These are phyloP conservation scores for Drosophila diplacantha DNA, from an alignment of 2,888 invertebrate species.

Conservation along the genomic window DNA sequence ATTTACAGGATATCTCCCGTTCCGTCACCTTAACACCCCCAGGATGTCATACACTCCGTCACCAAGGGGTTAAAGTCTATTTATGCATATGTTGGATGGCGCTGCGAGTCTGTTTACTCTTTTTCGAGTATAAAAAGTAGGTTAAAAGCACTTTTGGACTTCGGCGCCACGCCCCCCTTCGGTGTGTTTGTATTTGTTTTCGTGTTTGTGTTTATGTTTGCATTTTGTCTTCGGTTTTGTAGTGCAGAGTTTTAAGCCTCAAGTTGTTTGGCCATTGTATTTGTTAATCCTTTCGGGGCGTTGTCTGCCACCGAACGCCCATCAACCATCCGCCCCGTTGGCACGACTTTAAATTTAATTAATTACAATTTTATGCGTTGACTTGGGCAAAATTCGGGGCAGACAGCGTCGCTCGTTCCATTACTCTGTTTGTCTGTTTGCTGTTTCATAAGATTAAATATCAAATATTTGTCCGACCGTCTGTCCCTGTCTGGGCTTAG, in stretches of 20 bases:
- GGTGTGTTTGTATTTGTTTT: constrained; percentile 22
- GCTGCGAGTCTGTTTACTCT: constrained; percentile 46
- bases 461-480: constrained; percentile 63
- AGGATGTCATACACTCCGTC: constrained; percentile 16
- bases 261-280: constrained; percentile 63
- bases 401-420: constrained; percentile 25
- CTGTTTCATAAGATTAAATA: constrained; percentile 66
- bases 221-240: constrained; percentile 65
- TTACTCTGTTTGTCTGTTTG: constrained; percentile 38
- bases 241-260: constrained; percentile 61
- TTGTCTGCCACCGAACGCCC: constrained; percentile 20
- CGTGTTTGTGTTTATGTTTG: constrained; percentile 48
- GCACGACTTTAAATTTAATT: constrained; percentile 69
- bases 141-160: constrained; percentile 69
- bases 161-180: constrained; percentile 40
- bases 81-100: constrained; percentile 61
- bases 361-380: constrained; percentile 67
- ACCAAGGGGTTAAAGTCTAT: constrained; percentile 50
- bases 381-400: constrained; percentile 48
- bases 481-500: constrained; percentile 36
- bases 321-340: constrained; percentile 17
- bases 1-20: neutral
- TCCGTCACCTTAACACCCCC: neutral
- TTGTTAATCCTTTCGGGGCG: constrained; percentile 56
- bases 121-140: constrained; percentile 53